Percentiles rank a stretch among this genome's conserved stretches.
phyloP scores from a whole-genome alignment of 2,113 vertebrate genomes.

The Melanocharis versteri region DNA sequence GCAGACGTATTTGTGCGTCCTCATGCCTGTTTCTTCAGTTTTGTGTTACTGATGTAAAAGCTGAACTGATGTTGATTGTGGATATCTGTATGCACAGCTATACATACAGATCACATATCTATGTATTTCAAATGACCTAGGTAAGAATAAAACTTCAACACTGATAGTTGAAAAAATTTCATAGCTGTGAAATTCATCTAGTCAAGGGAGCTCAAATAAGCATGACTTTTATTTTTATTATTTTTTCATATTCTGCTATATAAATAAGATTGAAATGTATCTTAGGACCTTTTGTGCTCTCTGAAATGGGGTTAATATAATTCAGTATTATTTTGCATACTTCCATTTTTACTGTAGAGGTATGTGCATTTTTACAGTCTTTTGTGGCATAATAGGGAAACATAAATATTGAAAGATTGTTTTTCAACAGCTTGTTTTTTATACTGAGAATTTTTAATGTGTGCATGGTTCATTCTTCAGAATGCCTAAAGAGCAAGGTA shows the following conservation, averaged over 20 bases:
- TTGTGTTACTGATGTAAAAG: background rate
- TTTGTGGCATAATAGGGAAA: background rate
- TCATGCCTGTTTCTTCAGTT: background rate
- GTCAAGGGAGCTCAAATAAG: background rate
- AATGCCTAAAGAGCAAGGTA: background rate
- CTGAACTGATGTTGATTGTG: background rate
- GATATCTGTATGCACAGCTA: background rate
- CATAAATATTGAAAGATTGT: background rate
- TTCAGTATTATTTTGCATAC: background rate
- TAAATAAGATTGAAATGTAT: background rate
- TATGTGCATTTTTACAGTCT: background rate
- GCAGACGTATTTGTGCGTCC: background rate
- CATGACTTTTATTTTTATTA: background rate
- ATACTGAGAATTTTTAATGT: background rate
- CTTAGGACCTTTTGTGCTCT: background rate
- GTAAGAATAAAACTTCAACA: background rate
- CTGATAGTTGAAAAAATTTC: background rate
- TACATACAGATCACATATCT: background rate
- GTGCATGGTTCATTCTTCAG: background rate
- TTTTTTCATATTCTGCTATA: background rate
- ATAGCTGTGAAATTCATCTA: background rate
- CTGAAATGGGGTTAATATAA: background rate
- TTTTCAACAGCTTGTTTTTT: background rate
- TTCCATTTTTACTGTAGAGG: background rate
- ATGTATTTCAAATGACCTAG: background rate